phyloP scores from a whole-genome alignment of 2,888 invertebrate genomes.

The Agonopterix alstromeriana region DNA sequence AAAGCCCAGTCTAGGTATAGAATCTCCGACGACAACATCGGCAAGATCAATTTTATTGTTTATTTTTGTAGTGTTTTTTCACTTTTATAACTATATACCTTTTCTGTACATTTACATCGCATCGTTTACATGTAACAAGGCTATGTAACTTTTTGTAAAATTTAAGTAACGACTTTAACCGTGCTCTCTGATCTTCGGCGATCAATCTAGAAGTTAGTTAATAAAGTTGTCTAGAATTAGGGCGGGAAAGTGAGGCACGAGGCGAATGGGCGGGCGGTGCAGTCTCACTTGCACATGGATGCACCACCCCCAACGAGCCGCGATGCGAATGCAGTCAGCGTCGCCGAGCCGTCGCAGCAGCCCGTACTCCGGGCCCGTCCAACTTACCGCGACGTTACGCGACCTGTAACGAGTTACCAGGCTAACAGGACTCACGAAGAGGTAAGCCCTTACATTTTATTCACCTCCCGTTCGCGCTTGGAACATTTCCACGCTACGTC shows the following conservation, averaged over 20 bases:
- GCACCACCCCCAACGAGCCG: conserved; percentile 61
- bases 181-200: too few relatives aligned
- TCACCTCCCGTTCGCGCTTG: conserved; percentile 42
- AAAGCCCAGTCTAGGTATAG: too few relatives aligned
- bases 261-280: conserved; percentile 68
- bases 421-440: conserved; percentile 51
- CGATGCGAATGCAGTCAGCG: conserved; percentile 62
- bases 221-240: conserved; percentile 47
- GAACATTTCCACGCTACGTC: conserved; percentile 32
- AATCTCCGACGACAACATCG: too few relatives aligned
- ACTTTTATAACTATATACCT: too few relatives aligned
- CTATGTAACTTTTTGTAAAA: too few relatives aligned
- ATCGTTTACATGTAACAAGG: too few relatives aligned
- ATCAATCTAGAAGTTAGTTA: neutral
- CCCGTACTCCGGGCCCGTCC: conserved; percentile 50
- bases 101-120: too few relatives aligned
- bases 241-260: conserved; percentile 74
- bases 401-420: conserved; percentile 72
- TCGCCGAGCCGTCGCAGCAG: conserved; percentile 50
- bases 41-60: too few relatives aligned
- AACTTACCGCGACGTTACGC: conserved; percentile 50
- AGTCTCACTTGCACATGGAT: conserved; percentile 72
- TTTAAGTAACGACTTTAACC: too few relatives aligned
- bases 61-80: too few relatives aligned
- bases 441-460: conserved; percentile 67